Evolutionary conservation across 2,113 vertebrate genomes (phyloP), one percentile per base, ranked within the genome.

Genomic region (Porphyrio hochstetteri): DNA sequence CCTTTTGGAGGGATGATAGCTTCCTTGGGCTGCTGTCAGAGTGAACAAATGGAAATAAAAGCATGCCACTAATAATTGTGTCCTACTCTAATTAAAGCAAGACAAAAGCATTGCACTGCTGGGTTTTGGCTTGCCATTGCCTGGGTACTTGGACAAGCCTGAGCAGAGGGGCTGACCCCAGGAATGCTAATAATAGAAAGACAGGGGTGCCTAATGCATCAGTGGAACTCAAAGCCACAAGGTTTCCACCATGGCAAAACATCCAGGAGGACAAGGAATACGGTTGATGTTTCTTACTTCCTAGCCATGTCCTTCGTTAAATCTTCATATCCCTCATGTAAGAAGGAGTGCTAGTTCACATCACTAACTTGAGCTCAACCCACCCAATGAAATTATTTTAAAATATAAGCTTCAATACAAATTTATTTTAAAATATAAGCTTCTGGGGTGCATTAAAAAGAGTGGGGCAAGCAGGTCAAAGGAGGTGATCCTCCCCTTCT

Each of bases 1-100:
- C 53, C 67, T 79, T 81, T 81, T 44, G 75, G 42, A 81, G 68
- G 76, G 35, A 93, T 86, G 95, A 95, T 81, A 88, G 70, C 71
- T 92, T 95, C 88, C 77, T 95, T 90, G 81, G 44, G 78, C 57
- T 90, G 90, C 75, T 90, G 81, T 82, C 90, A 82, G 75, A 94
- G 90, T 13, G 35, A 95, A 80, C 44, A 76, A 92, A 92, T 90
- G 61, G 90, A 88, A 93, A 96, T 65, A 71, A 95, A 95, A 95
- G 17, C 68, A 94, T 6, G 44, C 56, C 13, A 2, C 85, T 94
- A 95, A 86, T 93, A 94, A 89, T 31, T 80, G 63, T 85, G 89
- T 70, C 87, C 77, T 71, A 18, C 38, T 85, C 16, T 63, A 95
- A 94, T 89, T 82, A 85, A 89, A 94, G 82, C 24, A 78, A 97